Conservation (phyloP, 2,797 vertebrate genomes). For the Smutsia temminckii region DNA sequence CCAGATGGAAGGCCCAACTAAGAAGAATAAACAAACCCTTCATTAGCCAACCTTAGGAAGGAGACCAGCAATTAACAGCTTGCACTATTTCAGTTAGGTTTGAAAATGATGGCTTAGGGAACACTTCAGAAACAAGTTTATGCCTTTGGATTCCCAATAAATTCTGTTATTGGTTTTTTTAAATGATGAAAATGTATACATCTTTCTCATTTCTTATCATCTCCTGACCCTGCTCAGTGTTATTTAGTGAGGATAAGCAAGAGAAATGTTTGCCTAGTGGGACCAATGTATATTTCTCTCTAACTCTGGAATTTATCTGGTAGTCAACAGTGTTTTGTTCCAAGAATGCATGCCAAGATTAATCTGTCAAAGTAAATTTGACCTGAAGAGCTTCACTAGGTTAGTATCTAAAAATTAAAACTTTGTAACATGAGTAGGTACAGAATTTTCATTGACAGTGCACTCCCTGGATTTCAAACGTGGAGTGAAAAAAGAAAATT, state of each 20-base stretch:
- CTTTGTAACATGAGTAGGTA: background rate
- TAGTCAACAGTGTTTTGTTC: background rate
- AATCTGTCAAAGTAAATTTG: background rate
- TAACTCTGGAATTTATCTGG: background rate
- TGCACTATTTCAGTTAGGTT: background rate
- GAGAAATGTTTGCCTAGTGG: background rate
- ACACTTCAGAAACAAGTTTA: background rate
- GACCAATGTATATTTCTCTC: background rate
- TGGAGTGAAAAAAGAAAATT: background rate
- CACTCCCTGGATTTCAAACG: background rate
- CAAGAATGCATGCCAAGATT: background rate
- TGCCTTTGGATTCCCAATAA: background rate
- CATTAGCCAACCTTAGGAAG: background rate
- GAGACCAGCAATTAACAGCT: background rate
- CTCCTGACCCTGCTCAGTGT: background rate
- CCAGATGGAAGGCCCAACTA: background rate
- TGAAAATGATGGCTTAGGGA: background rate
- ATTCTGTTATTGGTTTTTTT: background rate
- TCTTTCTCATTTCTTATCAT: background rate
- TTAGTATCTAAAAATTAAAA: background rate
- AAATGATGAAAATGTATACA: background rate
- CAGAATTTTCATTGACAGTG: background rate
- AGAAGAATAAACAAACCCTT: background rate
- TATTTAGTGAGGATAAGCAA: background rate
- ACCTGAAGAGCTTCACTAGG: background rate